Evolutionary conservation across 2,797 vertebrate genomes (phyloP).

Genomic region (Xenopus petersii): DNA sequence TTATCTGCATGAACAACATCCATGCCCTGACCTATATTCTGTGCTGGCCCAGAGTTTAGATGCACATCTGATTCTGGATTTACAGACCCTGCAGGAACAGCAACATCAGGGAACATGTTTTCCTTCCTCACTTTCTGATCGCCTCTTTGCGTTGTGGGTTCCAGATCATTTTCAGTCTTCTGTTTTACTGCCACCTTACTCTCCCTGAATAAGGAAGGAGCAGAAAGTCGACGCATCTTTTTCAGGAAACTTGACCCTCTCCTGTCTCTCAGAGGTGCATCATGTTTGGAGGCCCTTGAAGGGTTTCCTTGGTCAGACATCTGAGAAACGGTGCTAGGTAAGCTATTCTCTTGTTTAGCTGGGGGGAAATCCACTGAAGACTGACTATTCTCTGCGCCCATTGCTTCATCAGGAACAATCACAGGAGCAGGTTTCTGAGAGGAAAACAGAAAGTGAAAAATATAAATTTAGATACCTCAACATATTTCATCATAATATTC

Average conservation of each 20-base stretch:
- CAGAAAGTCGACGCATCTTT: conserved; percentile 40
- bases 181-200: conserved; percentile 25
- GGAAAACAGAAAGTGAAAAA: no score
- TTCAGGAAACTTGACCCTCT: conserved; percentile 8
- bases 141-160: not conserved
- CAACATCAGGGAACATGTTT: not conserved
- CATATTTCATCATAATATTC: no score
- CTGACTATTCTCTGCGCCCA: not conserved
- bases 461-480: no score
- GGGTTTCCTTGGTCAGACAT: not conserved
- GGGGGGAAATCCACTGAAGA: not conserved
- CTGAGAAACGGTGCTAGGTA: not conserved
- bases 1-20: not conserved
- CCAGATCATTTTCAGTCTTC: conserved; percentile 11
- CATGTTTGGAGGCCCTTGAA: not conserved
- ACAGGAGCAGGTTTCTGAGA: not conserved
- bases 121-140: not conserved
- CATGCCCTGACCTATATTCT: not conserved
- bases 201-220: not conserved
- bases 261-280: conserved; percentile 6
- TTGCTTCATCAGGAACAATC: not conserved
- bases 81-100: not conserved
- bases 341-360: not conserved
- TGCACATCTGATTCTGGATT: not conserved
- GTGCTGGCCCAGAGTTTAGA: not conserved